A percentile compares a stretch with the other conserved stretches of the same genome.
Conservation (phyloP, 2,797 vertebrate genomes). For the Florisuga fusca region DNA sequence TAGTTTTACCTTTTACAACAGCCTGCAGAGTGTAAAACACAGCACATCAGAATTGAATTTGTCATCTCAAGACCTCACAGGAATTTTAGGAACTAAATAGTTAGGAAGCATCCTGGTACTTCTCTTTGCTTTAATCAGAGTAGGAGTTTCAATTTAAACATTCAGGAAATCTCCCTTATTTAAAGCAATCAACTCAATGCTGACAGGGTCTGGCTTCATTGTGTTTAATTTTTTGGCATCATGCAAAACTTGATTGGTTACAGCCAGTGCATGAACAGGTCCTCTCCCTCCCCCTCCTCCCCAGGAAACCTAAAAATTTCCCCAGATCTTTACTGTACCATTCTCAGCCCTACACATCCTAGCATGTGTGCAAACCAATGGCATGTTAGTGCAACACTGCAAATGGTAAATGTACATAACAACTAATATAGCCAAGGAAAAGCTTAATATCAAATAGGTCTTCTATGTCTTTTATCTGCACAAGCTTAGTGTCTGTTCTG, state of each 20-base stretch:
- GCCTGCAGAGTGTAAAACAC: constrained; percentile 86
- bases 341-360: constrained; percentile 8
- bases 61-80: constrained; percentile 87
- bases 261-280: constrained; percentile 73
- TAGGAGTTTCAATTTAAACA: constrained; percentile 87
- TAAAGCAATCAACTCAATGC: constrained; percentile 85
- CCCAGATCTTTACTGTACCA: constrained; percentile 56
- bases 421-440: constrained; percentile 11
- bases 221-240: constrained; percentile 85
- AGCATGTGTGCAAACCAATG: constrained; percentile 26
- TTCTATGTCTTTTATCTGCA: neutral
- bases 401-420: constrained; percentile 39
- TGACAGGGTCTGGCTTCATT: constrained; percentile 82
- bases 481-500: neutral
- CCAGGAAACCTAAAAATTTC: constrained; percentile 38
- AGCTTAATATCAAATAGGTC: neutral
- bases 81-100: constrained; percentile 86
- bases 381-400: constrained; percentile 21
- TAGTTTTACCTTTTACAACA: constrained; percentile 83
- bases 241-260: constrained; percentile 82
- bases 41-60: constrained; percentile 87
- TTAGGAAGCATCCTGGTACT: constrained; percentile 84
- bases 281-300: neutral
- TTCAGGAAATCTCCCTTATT: constrained; percentile 88
- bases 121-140: constrained; percentile 87